Evolutionary conservation across 37 sponge, comb jelly and placozoan species (phyloP), one percentile per base, ranked within the genome.

Genomic region (Tethya wilhelma): DNA sequence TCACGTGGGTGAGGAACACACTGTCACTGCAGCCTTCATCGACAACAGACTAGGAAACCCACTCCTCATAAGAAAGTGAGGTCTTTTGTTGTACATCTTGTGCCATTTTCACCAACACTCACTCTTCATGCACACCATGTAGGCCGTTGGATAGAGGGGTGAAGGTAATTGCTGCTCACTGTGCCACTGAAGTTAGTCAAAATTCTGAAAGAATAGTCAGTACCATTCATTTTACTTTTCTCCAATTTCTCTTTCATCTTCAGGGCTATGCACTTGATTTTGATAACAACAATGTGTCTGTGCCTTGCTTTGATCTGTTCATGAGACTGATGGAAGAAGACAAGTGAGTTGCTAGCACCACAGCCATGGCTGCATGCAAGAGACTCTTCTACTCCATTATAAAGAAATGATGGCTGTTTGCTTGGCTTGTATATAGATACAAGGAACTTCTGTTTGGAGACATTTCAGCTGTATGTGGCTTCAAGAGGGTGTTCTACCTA

Each of bases 111-210:
- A n/a, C 28, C 28, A n/a, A n/a, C 9, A 12, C 7, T 60, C 22
- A 25, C 7, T 60, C 26, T 60, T 8, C 22, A n/a, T 60, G 28
- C 28, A 7, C 22, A 60, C 28, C 28, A 60, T 49, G 53, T 14
- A 19, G 53, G 14, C 14, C 14, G 53, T 9, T 19, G 29, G 2
- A 22, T 42, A 44, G n/a, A 20, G 96, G 96, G 31, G 93, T 91
- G 59, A 91, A 89, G 72, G 81, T 95, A 11, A 95, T 95, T 38
- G 90, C 90, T 12, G 96, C 96, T 69, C 96, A 95, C 65, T 92
- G 93, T 75, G 96, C 90, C 37, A 77, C 90, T 55, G 93, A 95
- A 60, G 93, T 90, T 49, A 78, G 59, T 45, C 37, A 73, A 25
- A n/a, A n/a, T n/a, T n/a, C n/a, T 49, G 55, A 17, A 49, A 49